Evolutionary conservation across 1,140 invertebrate genomes (phyloP).

Genomic region (Myzus persicae): DNA sequence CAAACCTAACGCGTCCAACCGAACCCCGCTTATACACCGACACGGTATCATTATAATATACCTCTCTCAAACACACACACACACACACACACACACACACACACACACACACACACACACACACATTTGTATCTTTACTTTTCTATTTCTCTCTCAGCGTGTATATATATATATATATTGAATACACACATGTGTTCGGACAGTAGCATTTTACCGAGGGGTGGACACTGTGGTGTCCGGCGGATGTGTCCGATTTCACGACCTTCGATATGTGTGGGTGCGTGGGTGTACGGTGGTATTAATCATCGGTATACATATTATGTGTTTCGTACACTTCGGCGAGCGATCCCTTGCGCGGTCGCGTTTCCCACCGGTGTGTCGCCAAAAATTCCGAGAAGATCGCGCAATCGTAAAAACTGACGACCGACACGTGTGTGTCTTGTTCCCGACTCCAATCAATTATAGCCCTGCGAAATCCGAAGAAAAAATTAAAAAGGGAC

Average conservation of each 20-base stretch:
- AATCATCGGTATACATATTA: constrained; percentile 7
- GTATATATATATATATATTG: no score
- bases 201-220: neutral
- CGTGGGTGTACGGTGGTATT: neutral
- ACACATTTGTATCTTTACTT: neutral
- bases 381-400: constrained; percentile 46
- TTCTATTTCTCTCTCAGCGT: neutral
- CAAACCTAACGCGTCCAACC: neutral
- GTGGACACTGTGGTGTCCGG: constrained; percentile 43
- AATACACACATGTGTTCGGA: constrained; percentile 44
- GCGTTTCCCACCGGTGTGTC: constrained; percentile 6
- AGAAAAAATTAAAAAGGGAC: neutral
- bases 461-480: neutral
- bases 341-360: neutral
- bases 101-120: neutral
- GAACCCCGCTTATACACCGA: neutral
- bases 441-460: constrained; percentile 28
- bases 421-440: constrained; percentile 50
- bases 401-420: constrained; percentile 44
- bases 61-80: neutral
- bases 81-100: neutral
- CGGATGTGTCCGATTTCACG: constrained; percentile 57
- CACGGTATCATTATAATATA: neutral
- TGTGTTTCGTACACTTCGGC: neutral
- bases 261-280: neutral